phyloP scores from a whole-genome alignment of 2,113 vertebrate genomes.

The Gymnorhina tibicen region DNA sequence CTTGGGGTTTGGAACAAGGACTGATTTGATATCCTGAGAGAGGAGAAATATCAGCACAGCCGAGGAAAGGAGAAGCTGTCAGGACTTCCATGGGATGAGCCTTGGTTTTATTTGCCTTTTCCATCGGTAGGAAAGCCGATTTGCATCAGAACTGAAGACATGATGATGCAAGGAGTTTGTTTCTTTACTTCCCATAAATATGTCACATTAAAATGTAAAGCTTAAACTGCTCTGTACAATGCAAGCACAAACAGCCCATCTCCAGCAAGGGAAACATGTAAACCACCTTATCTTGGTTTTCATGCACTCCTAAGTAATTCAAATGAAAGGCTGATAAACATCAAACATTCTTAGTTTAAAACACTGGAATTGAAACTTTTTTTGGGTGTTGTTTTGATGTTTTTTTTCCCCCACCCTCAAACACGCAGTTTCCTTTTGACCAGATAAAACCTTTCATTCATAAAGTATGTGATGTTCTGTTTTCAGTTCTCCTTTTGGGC shows the following conservation, averaged over 20 bases:
- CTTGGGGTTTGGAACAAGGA: background rate
- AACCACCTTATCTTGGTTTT: background rate
- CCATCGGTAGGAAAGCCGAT: background rate
- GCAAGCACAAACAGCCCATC: background rate
- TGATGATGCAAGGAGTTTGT: background rate
- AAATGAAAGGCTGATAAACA: background rate
- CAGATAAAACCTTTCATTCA: background rate
- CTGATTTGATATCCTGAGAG: background rate
- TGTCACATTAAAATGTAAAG: background rate
- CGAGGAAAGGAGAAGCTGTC: background rate
- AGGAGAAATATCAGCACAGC: background rate
- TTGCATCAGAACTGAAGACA: background rate
- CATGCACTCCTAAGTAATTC: background rate
- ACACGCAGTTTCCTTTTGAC: background rate
- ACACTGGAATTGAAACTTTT: background rate
- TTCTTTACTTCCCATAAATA: background rate
- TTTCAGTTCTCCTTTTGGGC: background rate
- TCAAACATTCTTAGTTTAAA: background rate
- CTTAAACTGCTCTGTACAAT: background rate
- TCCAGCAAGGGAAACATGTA: background rate
- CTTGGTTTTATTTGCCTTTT: background rate
- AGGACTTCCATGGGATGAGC: background rate
- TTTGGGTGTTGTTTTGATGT: background rate
- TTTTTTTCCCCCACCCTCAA: background rate
- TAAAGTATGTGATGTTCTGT: background rate